These are phyloP conservation scores for Pandemis heparana DNA, from an alignment of 2,888 invertebrate species.

Conservation along the genomic window DNA sequence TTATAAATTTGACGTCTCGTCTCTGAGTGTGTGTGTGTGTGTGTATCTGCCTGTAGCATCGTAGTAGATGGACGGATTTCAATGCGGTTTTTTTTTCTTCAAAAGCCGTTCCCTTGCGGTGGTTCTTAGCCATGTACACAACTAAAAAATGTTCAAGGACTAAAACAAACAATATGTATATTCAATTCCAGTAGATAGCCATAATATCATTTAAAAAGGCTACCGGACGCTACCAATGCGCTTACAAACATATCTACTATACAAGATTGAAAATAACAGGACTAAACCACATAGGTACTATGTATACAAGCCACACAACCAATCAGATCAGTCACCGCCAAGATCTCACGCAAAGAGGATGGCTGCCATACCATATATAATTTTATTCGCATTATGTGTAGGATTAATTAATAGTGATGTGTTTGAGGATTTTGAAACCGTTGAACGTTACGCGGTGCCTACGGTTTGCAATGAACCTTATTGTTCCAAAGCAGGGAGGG, in stretches of 20 bases:
- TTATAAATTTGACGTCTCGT: too few species aligned
- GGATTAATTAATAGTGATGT: slow-evolving; percentile 36
- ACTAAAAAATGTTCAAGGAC: too few species aligned
- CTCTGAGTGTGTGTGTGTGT: too few species aligned
- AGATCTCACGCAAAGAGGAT: slow-evolving; percentile 31
- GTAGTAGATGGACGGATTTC: too few species aligned
- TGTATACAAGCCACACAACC: slow-evolving; percentile 1
- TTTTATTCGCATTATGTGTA: slow-evolving; percentile 21
- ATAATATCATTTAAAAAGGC: slow-evolving; percentile 13
- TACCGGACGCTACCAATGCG: background rate
- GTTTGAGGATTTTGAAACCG: slow-evolving; percentile 43
- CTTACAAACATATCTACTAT: background rate
- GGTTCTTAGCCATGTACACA: too few species aligned
- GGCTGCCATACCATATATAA: slow-evolving; percentile 18
- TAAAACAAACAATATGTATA: slow-evolving; percentile 16
- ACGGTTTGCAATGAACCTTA: slow-evolving; percentile 51
- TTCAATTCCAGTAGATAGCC: slow-evolving; percentile 14
- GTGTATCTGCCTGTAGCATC: too few species aligned
- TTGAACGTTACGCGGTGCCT: slow-evolving; percentile 58
- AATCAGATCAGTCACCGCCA: slow-evolving; percentile 25
- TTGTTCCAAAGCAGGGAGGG: slow-evolving; percentile 53
- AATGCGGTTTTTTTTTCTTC: too few species aligned
- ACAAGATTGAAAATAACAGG: slow-evolving; percentile 3
- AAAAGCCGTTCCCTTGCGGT: too few species aligned
- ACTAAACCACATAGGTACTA: background rate